Evolutionary conservation across 2,113 vertebrate genomes (phyloP), one percentile per base, ranked within the genome.

Genomic region (Lycocorax pyrrhopterus): DNA sequence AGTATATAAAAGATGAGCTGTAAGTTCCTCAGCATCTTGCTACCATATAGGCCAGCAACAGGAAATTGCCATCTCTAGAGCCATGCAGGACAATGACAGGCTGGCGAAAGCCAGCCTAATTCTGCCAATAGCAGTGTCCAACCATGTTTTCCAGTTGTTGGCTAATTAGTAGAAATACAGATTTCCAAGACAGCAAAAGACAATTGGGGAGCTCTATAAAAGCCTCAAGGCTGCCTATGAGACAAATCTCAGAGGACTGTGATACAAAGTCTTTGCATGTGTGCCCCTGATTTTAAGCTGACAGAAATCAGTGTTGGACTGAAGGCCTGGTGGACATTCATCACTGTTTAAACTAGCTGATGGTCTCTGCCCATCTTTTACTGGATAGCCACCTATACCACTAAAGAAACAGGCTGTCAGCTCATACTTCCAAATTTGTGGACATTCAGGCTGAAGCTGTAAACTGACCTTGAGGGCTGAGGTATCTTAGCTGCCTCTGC

Each of bases 131-230:
- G 68, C 72, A 49, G 44, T 33, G 56, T 41, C 92, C 85, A 88
- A 72, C 27, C 55, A 64, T 78, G 47, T 44, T 93, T 86, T 52
- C 59, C 90, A 60, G 25, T 25, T 60, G 69, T 11, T 84, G 52
- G 75, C 56, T 95, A 81, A 94, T 95, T 90, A 90, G 79, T 52
- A 90, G 63, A 86, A 90, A 91, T 52, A 73, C 16, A 73, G 60
- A 84, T 93, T 94, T 96, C 52, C 55, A 72, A 51, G 52, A 52
- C 33, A 81, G 82, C 35, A 52, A 47, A 67, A 88, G 82, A 67
- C 0, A 0, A 80, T 74, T 71, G 88, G 68, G 37, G 88, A 94
- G 64, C 55, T 69, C 52, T 76, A 59, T 55, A 44, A 80, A 89
- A 92, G 29, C 56, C 60, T 85, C 63, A 33, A 75, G 71, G 63